phyloP scores from a whole-genome alignment of 2,888 invertebrate genomes.

The Erebia palarica region DNA sequence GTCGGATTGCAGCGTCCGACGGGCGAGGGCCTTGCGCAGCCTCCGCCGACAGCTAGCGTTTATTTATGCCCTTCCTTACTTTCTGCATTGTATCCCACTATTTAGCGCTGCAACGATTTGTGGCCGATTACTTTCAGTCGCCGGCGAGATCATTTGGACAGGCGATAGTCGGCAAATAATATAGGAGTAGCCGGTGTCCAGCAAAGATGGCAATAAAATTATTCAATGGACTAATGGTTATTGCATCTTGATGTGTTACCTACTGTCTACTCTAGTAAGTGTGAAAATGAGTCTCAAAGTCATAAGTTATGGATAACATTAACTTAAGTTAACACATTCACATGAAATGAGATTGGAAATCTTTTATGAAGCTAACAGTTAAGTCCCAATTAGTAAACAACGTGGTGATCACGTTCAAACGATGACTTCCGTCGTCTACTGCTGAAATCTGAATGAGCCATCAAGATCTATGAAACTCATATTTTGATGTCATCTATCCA shows the following conservation, averaged over 20 bases:
- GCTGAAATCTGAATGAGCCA: too few relatives aligned
- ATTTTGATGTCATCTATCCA: too few relatives aligned
- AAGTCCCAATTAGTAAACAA: too few relatives aligned
- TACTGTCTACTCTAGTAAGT: neutral
- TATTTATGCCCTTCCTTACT: constrained; percentile 46
- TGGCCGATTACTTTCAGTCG: constrained; percentile 37
- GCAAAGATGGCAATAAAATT: constrained; percentile 22
- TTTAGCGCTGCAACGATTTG: constrained; percentile 39
- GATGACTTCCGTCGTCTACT: too few relatives aligned
- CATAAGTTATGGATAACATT: too few relatives aligned
- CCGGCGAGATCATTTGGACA: constrained; percentile 31
- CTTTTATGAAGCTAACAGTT: too few relatives aligned
- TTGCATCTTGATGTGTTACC: too few relatives aligned
- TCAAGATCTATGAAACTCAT: too few relatives aligned
- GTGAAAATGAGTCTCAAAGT: too few relatives aligned
- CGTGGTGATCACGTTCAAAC: too few relatives aligned
- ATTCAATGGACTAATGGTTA: neutral
- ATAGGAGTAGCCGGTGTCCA: constrained; percentile 24
- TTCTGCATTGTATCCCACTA: constrained; percentile 45
- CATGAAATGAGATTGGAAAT: too few relatives aligned
- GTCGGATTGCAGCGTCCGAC: constrained; percentile 65
- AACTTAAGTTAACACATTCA: too few relatives aligned
- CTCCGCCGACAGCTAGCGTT: constrained; percentile 47
- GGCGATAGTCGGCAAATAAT: constrained; percentile 29
- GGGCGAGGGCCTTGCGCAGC: constrained; percentile 58